These are phyloP conservation scores for Petrolisthes manimaculis DNA, from an alignment of 2,888 invertebrate genomes.

Conservation along the genomic window DNA sequence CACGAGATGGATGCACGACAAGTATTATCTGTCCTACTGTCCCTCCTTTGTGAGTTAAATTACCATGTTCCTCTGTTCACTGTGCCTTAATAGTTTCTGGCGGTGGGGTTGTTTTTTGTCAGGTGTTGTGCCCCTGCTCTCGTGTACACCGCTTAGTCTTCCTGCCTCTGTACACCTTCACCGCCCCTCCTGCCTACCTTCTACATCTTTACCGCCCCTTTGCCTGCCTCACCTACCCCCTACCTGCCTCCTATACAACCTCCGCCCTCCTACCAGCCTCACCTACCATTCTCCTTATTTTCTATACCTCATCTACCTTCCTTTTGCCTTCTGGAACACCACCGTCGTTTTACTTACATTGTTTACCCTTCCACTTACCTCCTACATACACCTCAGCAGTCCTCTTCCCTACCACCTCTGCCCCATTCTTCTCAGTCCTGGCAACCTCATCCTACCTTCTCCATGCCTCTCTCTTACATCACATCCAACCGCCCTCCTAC, in stretches of 20 bases:
- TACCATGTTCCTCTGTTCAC: conserved; percentile 38
- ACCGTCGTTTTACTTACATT: not conserved
- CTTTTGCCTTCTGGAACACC: not conserved
- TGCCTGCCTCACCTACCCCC: not conserved
- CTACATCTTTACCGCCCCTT: not conserved
- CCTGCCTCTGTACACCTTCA: not conserved
- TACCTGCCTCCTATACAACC: no score
- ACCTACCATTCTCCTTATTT: not conserved
- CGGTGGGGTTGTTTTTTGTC: not conserved
- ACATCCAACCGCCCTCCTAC: no score
- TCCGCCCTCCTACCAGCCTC: not conserved
- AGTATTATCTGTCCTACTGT: conserved; percentile 14
- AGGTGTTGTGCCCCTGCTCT: not conserved
- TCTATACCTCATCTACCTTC: not conserved
- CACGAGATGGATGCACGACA: conserved; percentile 35
- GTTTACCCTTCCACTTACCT: no score
- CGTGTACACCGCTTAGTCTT: not conserved
- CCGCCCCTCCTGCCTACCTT: not conserved
- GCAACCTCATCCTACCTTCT: no score
- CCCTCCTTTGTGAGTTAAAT: conserved; percentile 28
- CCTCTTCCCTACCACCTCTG: no score
- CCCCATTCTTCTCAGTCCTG: no score
- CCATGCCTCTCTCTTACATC: no score
- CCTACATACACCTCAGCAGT: no score
- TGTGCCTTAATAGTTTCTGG: conserved; percentile 11